phyloP scores from a whole-genome alignment of 2,797 vertebrate species.

The Gambusia yucatana region DNA sequence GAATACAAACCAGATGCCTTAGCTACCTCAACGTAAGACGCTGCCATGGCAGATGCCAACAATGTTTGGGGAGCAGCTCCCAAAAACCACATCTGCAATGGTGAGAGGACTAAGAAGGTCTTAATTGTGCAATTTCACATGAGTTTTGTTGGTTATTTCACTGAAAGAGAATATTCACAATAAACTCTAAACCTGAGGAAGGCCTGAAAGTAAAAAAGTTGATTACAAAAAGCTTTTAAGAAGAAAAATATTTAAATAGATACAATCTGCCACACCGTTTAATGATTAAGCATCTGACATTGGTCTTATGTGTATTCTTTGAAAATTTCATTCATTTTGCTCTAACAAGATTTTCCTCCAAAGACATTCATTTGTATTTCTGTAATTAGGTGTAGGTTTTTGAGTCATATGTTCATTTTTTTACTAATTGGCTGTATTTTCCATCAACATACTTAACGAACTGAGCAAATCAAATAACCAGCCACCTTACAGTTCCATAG shows the following conservation, averaged over 20 bases:
- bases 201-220: not conserved
- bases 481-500: conserved; percentile 36
- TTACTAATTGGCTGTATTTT: conserved; percentile 45
- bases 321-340: conserved; percentile 31
- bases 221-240: not conserved
- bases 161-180: not conserved
- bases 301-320: conserved; percentile 15
- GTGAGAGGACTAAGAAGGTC: not conserved
- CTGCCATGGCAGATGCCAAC: not conserved
- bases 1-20: not conserved
- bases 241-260: not conserved
- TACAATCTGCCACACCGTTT: not conserved
- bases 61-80: not conserved
- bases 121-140: not conserved
- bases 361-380: conserved; percentile 37
- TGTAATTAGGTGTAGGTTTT: conserved; percentile 48
- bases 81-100: not conserved
- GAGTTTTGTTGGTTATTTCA: not conserved
- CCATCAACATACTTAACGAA: conserved; percentile 35
- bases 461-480: conserved; percentile 25
- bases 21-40: not conserved
- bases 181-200: not conserved
- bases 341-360: conserved; percentile 43
- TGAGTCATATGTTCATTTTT: conserved; percentile 37
- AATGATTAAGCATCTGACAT: conserved; percentile 13